Evolutionary conservation across 2,797 vertebrate genomes (phyloP), one percentile per base, ranked within the genome.

Genomic region (Myotis pilosus): DNA sequence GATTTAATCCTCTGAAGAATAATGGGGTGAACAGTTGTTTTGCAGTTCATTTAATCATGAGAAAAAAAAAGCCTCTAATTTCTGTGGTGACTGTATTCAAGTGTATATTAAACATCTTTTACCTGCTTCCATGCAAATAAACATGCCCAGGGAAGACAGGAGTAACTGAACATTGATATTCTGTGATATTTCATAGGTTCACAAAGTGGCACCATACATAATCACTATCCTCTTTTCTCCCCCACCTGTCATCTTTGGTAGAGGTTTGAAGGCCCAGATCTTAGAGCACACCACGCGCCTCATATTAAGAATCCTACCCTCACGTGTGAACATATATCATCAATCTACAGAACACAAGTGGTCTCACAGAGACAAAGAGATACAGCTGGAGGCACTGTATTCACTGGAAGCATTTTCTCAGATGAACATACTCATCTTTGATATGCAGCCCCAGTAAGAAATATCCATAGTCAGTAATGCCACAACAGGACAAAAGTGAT

Each of bases 331-430:
- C 80, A 15, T 44, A 71, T 81, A 68, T 84, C 51, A 89, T 82
- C 78, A 87, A 94, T 93, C 36, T 92, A 86, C 57, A 94, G 80
- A 96, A 90, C 76, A 95, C 60, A 86, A 82, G 60, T 84, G 94
- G 94, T 95, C 96, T 96, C 93, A 96, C 1, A 94, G 94, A 95
- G 95, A 96, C 94, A 94, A 60, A 94, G 85, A 55, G 90, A 83
- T 91, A 79, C 57, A 86, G 76, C 44, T 51, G 75, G 81, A 88
- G 91, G 89, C 90, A 90, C 92, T 92, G 72, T 87, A 88, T 85
- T 95, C 38, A 79, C 47, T 84, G 82, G 78, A 88, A 85, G 71
- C 64, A 90, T 88, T 88, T 92, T 87, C 60, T 60, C 57, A 71
- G 76, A 88, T 95, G 76, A 96, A 60, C 15, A 62, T 5, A 87